Conservation (phyloP, 2,113 vertebrate species). For the Bambusicola thoracicus region DNA sequence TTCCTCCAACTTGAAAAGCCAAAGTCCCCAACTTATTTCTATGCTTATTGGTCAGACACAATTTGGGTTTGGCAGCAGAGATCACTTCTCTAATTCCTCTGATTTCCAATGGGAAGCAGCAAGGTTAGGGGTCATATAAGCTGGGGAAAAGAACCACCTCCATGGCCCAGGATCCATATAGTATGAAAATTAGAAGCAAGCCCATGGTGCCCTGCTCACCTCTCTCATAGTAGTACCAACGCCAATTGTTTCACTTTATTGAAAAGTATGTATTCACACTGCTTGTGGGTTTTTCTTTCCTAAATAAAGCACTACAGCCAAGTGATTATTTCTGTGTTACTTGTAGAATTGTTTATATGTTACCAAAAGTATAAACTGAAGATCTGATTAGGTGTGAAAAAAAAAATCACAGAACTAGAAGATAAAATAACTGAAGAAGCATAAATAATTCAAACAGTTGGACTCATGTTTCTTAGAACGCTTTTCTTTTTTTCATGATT, state of each 20-base stretch:
- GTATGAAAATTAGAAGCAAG: not conserved
- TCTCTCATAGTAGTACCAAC: not conserved
- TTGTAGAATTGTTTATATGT: slow-evolving; percentile 24
- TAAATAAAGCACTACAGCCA: not conserved
- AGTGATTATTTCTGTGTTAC: slow-evolving; percentile 28
- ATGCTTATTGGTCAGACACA: not conserved
- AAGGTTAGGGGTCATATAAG: not conserved
- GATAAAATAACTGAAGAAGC: not conserved
- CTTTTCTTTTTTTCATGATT: not conserved
- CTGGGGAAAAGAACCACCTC: not conserved
- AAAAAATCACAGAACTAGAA: slow-evolving; percentile 4
- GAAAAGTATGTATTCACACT: not conserved
- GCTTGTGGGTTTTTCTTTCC: not conserved
- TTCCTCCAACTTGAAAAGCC: not conserved
- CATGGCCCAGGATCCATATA: fast-evolving
- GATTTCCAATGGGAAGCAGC: not conserved
- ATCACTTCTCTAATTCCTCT: not conserved
- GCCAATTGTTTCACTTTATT: not conserved
- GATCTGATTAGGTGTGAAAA: not conserved
- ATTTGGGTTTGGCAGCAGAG: not conserved
- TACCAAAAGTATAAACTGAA: slow-evolving; percentile 28
- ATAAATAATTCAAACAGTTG: slow-evolving; percentile 50
- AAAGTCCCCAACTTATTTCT: not conserved
- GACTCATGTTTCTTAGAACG: not conserved
- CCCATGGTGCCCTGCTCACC: not conserved